Evolutionary conservation across 1,140 invertebrate genomes (phyloP), one percentile per base, ranked within the genome.

Genomic region (Pseudachorutes palmiensis): DNA sequence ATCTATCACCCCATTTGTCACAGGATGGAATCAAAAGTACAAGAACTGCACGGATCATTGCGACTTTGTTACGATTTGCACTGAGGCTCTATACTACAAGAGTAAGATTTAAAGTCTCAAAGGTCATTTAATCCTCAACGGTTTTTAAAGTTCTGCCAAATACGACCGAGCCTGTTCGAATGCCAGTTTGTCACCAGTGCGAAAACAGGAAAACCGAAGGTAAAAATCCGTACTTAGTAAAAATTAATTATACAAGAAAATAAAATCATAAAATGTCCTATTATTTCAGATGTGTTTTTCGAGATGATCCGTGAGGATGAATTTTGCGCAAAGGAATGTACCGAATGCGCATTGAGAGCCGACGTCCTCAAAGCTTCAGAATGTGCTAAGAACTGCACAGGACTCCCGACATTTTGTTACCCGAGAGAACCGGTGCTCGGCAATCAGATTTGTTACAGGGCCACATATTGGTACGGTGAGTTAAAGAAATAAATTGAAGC

Each of bases 11-110:
- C n/a, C n/a, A 19, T 45, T 45, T 45, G 9, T 45, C 19, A 45
- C 36, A 45, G 51, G 51, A 26, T 55, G 51, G 51, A 55, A 55
- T 22, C 51, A 55, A 55, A 55, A 55, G 24, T 55, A 55, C 51
- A 55, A 14, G 9, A 55, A 55, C 24, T 55, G 51, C 51, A 14
- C 51, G 3, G 51, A 12, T 14, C 24, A 5, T 22, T 55, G 51
- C 24, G 51, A 55, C 12, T 55, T 14, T 24, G 24, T 55, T 24
- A 55, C 51, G 24, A 55, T 55, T 55, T 55, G 51, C 51, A 16
- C 51, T 26, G 51, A 55, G 24, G 51, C 51, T 5, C 9, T 14
- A 24, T 55, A 55, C 24, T 55, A 16, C 24, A 55, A 9, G 24
- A 24, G 51, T 55, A 5, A 26, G 24, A 55, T 14, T 55, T 9